Percentiles rank a stretch among this genome's conserved stretches.
Evolutionary conservation across 1,140 invertebrate species (phyloP).

Genomic region (Scaptomyza hsui): DNA sequence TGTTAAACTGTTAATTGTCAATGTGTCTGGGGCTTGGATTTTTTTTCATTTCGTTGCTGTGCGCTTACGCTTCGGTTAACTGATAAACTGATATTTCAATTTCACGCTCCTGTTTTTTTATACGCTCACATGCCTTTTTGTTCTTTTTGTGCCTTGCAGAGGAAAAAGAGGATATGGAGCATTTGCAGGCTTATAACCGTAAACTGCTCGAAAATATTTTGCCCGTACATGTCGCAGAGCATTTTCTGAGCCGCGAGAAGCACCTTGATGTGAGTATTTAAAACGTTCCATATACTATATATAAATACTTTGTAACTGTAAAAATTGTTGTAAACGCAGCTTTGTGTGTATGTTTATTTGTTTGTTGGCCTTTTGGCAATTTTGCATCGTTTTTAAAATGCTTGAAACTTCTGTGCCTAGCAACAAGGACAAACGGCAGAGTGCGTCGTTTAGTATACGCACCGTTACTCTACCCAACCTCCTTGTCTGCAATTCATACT

Average conservation of each 20-base stretch:
- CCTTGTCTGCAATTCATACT: no score
- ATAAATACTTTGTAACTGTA: background rate
- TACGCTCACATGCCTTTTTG: conserved; percentile 15
- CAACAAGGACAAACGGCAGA: conserved; percentile 14
- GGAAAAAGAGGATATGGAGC: conserved; percentile 97
- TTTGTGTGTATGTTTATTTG: background rate
- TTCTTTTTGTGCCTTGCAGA: conserved; percentile 85
- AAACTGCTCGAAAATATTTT: conserved; percentile 97
- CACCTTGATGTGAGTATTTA: conserved; percentile 90
- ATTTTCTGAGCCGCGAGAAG: conserved; percentile 93
- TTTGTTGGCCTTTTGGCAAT: background rate
- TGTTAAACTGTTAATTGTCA: background rate
- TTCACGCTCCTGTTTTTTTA: conserved; percentile 66
- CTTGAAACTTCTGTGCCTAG: conserved; percentile 12
- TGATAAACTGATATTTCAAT: conserved; percentile 82
- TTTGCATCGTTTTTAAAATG: conserved; percentile 4
- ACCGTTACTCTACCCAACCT: no score
- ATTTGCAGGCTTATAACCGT: conserved; percentile 95
- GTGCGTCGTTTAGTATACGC: background rate
- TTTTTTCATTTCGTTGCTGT: conserved; percentile 35
- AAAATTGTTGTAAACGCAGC: no score
- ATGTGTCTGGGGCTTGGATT: background rate
- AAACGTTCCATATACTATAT: background rate
- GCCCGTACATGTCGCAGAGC: conserved; percentile 96
- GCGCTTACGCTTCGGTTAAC: conserved; percentile 58